Evolutionary conservation across 2,797 vertebrate species (phyloP), one percentile per base, ranked within the genome.

Genomic region (Aythya fuligula): DNA sequence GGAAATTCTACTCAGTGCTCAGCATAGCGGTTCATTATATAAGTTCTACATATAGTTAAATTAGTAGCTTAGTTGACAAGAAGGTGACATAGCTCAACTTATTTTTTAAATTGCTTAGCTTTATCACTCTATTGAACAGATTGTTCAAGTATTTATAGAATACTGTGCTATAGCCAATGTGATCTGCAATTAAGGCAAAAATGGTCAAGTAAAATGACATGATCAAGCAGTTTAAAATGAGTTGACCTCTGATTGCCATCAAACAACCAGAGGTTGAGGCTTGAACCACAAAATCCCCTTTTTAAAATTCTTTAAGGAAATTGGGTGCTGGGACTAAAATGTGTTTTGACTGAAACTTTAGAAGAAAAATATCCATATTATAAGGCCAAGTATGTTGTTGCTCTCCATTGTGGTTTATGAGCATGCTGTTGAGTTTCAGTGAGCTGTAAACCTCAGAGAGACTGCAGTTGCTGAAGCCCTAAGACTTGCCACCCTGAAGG

Each of bases 21-120:
- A 62, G 79, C 83, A 96, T 76, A 95, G 93, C 79, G 85, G 95
- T 96, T 94, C 91, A 62, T 97, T 97, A 95, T 87, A 76, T 89
- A 93, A 91, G 58, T 92, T 97, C 96, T 97, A 95, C 84, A 91
- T 93, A 95, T 88, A 96, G 94, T 96, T 95, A 97, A 97, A 97
- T 97, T 97, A 92, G 91, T 93, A 79, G 89, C 73, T 51, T 94
- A 91, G 95, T 94, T 97, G 98, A 98, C 94, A 96, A 98, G 96
- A 96, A 95, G 89, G 95, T 96, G 97, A 97, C 96, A 96, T n/a
- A 67, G 94, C 96, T 97, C 96, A 94, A 95, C 94, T 95, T 97
- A 95, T 96, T 97, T 97, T 96, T 97, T 90, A 95, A 97, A 97
- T 96, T 95, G 95, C 95, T 96, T 97, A 96, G 96, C 85, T 97